phyloP scores from a whole-genome alignment of 2,888 invertebrate species.

The Drosophila crucigera region DNA sequence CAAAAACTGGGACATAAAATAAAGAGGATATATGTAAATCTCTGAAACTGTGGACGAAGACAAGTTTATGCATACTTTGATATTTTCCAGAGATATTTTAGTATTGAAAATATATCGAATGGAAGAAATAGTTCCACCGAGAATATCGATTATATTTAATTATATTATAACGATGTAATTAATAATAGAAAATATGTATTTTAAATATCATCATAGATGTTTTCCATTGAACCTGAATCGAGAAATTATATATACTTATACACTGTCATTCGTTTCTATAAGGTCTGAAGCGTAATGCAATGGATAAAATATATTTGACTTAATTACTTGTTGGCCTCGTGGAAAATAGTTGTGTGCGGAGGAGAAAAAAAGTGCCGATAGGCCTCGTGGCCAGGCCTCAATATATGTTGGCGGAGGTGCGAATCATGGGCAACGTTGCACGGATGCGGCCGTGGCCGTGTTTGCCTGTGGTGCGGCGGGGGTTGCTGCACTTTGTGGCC shows the following conservation, averaged over 20 bases:
- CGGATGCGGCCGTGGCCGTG: neutral
- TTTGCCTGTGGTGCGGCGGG: neutral
- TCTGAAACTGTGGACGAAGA: neutral
- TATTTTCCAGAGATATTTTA: neutral
- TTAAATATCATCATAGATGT: neutral
- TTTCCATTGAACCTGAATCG: neutral
- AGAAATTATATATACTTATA: neutral
- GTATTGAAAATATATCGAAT: neutral
- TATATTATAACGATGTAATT: neutral
- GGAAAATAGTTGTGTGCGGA: conserved; percentile 29
- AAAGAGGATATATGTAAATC: neutral
- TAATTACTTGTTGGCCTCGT: conserved; percentile 23
- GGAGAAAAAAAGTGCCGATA: conserved; percentile 9
- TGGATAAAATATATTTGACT: conserved; percentile 14
- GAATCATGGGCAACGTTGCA: conserved; percentile 25
- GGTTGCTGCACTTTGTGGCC: conserved; percentile 63
- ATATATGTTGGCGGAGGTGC: conserved; percentile 64
- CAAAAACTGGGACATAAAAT: too few relatives aligned
- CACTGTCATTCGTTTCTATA: neutral
- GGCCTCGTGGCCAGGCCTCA: conserved; percentile 37
- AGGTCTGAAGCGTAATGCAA: neutral
- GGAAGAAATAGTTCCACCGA: neutral
- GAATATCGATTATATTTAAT: neutral
- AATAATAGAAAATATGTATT: neutral
- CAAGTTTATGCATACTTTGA: neutral